These are phyloP conservation scores for Leontocebus nigricollis DNA, from an alignment of 2,797 vertebrate species.

Conservation along the genomic window DNA sequence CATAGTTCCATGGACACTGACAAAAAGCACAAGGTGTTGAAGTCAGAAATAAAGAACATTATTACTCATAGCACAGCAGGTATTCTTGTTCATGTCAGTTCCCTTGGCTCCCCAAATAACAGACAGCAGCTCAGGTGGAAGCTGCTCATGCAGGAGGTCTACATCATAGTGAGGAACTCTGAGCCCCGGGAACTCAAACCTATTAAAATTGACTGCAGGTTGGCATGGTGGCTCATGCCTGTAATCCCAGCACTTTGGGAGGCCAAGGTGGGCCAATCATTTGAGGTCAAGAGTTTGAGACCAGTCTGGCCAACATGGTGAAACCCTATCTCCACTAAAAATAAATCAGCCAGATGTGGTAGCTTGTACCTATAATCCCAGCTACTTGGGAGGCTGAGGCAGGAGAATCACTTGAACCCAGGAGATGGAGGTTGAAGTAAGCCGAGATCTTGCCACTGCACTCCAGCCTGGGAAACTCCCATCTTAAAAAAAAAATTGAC, in stretches of 20 bases:
- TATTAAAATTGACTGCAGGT: neutral
- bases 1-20: neutral
- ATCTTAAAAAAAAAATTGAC: neutral
- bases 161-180: neutral
- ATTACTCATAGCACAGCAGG: neutral
- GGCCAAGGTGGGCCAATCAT: too few relatives aligned
- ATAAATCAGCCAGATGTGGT: too few relatives aligned
- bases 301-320: too few relatives aligned
- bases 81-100: neutral
- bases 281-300: too few relatives aligned
- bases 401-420: too few relatives aligned
- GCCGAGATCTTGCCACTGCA: too few relatives aligned
- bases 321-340: too few relatives aligned
- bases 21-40: neutral
- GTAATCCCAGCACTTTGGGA: too few relatives aligned
- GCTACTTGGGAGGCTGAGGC: too few relatives aligned
- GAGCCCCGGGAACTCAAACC: neutral
- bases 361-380: too few relatives aligned
- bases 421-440: too few relatives aligned
- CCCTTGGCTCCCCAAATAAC: neutral
- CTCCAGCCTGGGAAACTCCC: too few relatives aligned
- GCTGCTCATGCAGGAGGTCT: neutral
- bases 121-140: neutral
- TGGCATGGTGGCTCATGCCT: fast-evolving
- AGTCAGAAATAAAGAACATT: neutral